Evolutionary conservation across 2,113 vertebrate species (phyloP).

Genomic region (Eublepharis macularius): DNA sequence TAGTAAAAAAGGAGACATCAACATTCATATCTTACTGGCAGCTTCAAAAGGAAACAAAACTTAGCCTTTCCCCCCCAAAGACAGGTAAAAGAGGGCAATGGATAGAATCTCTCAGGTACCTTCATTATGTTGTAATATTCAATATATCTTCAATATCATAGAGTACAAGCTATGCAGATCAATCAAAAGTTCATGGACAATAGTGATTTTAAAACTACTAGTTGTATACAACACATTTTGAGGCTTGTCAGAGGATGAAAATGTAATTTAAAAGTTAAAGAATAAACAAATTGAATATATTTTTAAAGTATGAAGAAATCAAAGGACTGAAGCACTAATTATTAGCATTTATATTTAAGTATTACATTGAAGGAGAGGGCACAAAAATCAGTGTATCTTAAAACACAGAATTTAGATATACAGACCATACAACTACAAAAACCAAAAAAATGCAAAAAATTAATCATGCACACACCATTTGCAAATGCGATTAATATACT

Average conservation of each 20-base stretch:
- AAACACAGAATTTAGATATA: not conserved
- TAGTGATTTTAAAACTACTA: not conserved
- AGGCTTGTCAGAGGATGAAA: not conserved
- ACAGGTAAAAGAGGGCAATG: not conserved
- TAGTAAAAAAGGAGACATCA: not conserved
- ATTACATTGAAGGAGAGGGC: not conserved
- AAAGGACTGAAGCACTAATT: not conserved
- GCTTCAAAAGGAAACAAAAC: conserved; percentile 7
- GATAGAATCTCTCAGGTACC: not conserved
- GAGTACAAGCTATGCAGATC: not conserved
- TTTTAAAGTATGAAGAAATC: not conserved
- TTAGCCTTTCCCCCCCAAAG: not conserved
- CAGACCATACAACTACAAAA: not conserved
- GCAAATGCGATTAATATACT: not conserved
- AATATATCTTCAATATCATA: not conserved
- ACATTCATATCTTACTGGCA: not conserved
- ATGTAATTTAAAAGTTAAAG: not conserved
- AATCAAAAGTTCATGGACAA: not conserved
- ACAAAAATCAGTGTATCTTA: not conserved
- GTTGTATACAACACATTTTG: conserved; percentile 12
- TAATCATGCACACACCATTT: not conserved
- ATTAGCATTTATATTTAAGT: not conserved
- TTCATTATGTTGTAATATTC: not conserved
- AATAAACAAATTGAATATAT: not conserved
- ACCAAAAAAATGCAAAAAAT: not conserved